Percentiles rank a stretch among this genome's conserved stretches.
phyloP scores from a whole-genome alignment of 2,888 invertebrate species.

The Salpingus planirostris region DNA sequence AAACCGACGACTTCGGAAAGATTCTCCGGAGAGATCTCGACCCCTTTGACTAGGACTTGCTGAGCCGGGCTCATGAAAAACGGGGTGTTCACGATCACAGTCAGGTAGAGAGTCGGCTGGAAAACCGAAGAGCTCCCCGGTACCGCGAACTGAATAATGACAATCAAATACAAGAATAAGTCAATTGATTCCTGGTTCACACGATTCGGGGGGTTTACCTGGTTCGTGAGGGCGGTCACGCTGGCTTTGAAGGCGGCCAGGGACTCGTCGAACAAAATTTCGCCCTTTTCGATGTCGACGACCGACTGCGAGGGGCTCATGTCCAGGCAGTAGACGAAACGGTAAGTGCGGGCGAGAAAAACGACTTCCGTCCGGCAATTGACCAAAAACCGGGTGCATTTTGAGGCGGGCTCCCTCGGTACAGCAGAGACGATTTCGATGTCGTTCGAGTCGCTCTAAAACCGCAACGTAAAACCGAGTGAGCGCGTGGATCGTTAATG shows the following conservation, averaged over 20 bases:
- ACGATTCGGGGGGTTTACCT: no score
- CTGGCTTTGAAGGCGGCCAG: conserved; percentile 47
- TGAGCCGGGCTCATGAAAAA: conserved; percentile 62
- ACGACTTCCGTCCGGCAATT: conserved; percentile 51
- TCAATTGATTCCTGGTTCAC: neutral
- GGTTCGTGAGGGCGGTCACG: conserved; percentile 47
- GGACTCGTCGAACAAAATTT: conserved; percentile 54
- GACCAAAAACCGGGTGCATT: conserved; percentile 45
- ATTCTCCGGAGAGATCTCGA: conserved; percentile 52
- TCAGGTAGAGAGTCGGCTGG: conserved; percentile 60
- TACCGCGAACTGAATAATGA: conserved; percentile 58
- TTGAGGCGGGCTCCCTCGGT: conserved; percentile 43
- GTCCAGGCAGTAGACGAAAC: conserved; percentile 67
- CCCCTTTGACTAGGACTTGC: conserved; percentile 64
- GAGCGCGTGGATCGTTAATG: no score
- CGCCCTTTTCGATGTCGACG: conserved; percentile 54
- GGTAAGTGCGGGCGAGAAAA: conserved; percentile 61
- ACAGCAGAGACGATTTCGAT: conserved; percentile 56
- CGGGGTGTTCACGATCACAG: conserved; percentile 69
- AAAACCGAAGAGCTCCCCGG: conserved; percentile 56
- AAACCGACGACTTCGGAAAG: conserved; percentile 48
- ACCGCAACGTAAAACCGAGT: conserved; percentile 10
- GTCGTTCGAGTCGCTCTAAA: conserved; percentile 45
- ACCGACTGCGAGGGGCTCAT: conserved; percentile 68
- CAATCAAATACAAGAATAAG: conserved; percentile 35